Evolutionary conservation across 2,888 invertebrate species (phyloP).

Genomic region (Drosophila setosimentum): DNA sequence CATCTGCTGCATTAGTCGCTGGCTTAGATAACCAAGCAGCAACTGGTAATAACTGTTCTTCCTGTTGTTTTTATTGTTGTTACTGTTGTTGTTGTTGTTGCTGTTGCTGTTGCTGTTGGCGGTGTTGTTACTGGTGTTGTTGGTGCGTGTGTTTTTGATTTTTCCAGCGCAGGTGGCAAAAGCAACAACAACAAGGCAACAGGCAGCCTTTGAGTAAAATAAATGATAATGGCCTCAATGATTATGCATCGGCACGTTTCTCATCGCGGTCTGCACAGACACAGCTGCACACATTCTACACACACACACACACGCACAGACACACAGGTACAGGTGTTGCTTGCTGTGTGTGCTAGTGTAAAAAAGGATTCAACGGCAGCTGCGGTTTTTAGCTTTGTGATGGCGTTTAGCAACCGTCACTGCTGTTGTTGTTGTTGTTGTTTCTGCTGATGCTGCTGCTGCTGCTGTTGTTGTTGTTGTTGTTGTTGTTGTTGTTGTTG

Average conservation of each 20-base stretch:
- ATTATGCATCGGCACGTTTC: constrained; percentile 84
- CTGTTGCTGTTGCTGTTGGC: constrained; percentile 1
- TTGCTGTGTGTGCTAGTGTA: constrained; percentile 48
- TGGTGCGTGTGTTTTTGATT: constrained; percentile 73
- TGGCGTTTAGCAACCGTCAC: constrained; percentile 37
- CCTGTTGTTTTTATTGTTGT: constrained; percentile 14
- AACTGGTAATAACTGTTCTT: constrained; percentile 22
- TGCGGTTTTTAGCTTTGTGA: constrained; percentile 57
- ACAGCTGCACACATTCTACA: constrained; percentile 3
- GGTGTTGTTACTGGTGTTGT: constrained; percentile 30
- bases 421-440: constrained; percentile 16
- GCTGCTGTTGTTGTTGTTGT: background rate
- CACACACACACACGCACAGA: constrained; percentile 24
- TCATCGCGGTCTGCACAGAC: constrained; percentile 65
- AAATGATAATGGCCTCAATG: constrained; percentile 81
- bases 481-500: constrained; percentile 18
- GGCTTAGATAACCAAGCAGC: constrained; percentile 54
- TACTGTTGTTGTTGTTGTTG: constrained; percentile 12
- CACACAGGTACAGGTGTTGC: constrained; percentile 31
- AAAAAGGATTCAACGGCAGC: constrained; percentile 57
- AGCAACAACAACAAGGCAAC: constrained; percentile 1
- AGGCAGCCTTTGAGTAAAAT: constrained; percentile 70
- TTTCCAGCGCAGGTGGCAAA: constrained; percentile 58
- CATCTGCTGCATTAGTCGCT: constrained; percentile 47
- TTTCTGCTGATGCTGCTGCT: constrained; percentile 4